A percentile compares a stretch with the other conserved stretches of the same genome.
Evolutionary conservation across 2,113 vertebrate species (phyloP).

Genomic region (Otus sunia): DNA sequence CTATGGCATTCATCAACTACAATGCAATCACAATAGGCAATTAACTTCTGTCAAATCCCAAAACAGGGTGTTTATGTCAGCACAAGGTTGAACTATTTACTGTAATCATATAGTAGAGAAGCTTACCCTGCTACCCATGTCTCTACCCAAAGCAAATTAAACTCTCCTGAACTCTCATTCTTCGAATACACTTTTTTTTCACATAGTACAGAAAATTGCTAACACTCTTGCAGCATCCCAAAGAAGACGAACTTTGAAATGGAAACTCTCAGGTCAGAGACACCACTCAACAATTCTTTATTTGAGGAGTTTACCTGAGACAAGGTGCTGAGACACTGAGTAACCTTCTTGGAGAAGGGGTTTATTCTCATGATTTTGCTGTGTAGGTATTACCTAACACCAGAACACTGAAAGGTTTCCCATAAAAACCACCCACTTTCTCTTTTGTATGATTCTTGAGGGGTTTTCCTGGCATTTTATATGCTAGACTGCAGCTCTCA

Average conservation of each 20-base stretch:
- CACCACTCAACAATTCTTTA: constrained; percentile 4
- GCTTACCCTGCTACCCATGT: constrained; percentile 16
- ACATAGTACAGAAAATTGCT: constrained; percentile 38
- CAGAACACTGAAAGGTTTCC: neutral
- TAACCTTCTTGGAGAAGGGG: constrained; percentile 5
- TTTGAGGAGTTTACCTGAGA: constrained; percentile 44
- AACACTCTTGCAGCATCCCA: constrained; percentile 9
- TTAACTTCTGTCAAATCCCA: constrained; percentile 66
- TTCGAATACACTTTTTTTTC: constrained; percentile 34
- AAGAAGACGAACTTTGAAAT: constrained; percentile 31
- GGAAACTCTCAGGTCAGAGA: constrained; percentile 6
- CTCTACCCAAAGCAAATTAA: constrained; percentile 59
- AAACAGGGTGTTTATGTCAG: constrained; percentile 30
- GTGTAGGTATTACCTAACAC: neutral
- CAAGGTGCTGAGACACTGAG: neutral
- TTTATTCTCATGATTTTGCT: neutral
- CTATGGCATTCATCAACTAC: neutral
- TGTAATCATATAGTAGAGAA: constrained; percentile 47
- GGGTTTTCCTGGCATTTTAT: neutral
- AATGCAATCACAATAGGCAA: constrained; percentile 42
- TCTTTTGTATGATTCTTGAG: neutral
- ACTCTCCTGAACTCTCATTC: constrained; percentile 25
- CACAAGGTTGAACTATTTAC: constrained; percentile 58
- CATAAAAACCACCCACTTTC: constrained; percentile 1
- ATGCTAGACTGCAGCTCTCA: neutral